Evolutionary conservation across 2,797 vertebrate genomes (phyloP), one percentile per base, ranked within the genome.

Genomic region (Microchirus variegatus): DNA sequence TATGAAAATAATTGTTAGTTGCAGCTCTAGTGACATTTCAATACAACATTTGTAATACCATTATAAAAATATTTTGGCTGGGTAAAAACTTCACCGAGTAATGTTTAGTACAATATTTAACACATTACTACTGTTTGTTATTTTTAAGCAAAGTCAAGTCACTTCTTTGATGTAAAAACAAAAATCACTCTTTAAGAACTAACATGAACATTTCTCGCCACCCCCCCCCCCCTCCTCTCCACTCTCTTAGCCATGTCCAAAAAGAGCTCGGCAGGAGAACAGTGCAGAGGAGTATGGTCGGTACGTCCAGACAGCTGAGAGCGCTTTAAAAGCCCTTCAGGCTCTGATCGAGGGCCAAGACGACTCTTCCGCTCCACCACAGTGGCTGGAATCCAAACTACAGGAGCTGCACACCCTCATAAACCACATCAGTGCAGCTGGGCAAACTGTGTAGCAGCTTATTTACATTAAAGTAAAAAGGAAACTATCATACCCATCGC

Each of bases 381-480:
- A 46, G 4, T 97, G 97, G 96, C 85, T 97, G 9, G 76, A 80
- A 0, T 52, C 4, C 60, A 94, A 90, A 86, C 82, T 98, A 43
- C 87, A 92, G 64, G 85, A 77, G 42, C 90, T 98, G 5, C 94
- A 94, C 15, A 37, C 59, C 9, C 87, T 92, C 49, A 84, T 95
- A 57, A 76, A 73, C 9, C 52, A 77, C 41, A 91, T 94, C 58
- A 84, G 43, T 15, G 77, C 62, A 45, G 26, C 53, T 42, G 61
- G 9, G 50, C 51, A 52, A 12, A 45, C 42, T n/a, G 66, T 40
- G 0, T 82, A 87, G 53, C 14, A 12, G 17, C 15, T 40, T 16
- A 31, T 31, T 31, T 31, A 31, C 31, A 6, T 31, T 31, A 31
- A 31, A 31, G 31, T 31, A 31, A 5, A 31, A 31, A 2, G 7